These are phyloP conservation scores for Nomada ruficornis DNA, from an alignment of 2,888 invertebrate species.

Conservation along the genomic window DNA sequence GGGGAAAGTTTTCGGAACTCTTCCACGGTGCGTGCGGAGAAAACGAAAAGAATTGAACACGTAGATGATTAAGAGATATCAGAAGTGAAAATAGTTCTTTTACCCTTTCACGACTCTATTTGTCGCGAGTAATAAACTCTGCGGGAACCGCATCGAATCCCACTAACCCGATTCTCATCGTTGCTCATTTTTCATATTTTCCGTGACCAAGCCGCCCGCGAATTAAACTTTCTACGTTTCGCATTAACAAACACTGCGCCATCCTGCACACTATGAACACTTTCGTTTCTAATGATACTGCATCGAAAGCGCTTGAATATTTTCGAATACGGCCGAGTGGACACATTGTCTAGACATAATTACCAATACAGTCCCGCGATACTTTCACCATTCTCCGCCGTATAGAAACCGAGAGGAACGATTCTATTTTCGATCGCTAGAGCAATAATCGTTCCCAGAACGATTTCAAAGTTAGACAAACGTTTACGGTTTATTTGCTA, in stretches of 20 bases:
- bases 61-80: constrained; percentile 15
- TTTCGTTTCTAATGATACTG: not conserved
- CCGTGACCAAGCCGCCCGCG: constrained; percentile 1
- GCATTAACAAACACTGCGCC: not conserved
- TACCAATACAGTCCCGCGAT: not conserved
- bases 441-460: constrained; percentile 4
- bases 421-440: constrained; percentile 13
- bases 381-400: not conserved
- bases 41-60: constrained; percentile 11
- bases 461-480: constrained; percentile 12
- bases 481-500: constrained; percentile 4
- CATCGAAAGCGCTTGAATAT: too few species aligned
- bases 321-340: too few species aligned
- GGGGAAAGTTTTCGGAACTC: constrained; percentile 48
- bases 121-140: constrained; percentile 23
- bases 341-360: not conserved
- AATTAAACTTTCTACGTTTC: constrained; percentile 44
- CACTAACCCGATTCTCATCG: constrained; percentile 65
- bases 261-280: too few species aligned
- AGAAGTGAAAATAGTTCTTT: constrained; percentile 13
- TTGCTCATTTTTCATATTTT: constrained; percentile 38
- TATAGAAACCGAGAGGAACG: not conserved
- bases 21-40: not conserved
- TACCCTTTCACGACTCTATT: not conserved
- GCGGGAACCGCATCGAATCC: constrained; percentile 47